Conservation (phyloP, 2,888 invertebrate genomes). For the Charanyca ferruginea region DNA sequence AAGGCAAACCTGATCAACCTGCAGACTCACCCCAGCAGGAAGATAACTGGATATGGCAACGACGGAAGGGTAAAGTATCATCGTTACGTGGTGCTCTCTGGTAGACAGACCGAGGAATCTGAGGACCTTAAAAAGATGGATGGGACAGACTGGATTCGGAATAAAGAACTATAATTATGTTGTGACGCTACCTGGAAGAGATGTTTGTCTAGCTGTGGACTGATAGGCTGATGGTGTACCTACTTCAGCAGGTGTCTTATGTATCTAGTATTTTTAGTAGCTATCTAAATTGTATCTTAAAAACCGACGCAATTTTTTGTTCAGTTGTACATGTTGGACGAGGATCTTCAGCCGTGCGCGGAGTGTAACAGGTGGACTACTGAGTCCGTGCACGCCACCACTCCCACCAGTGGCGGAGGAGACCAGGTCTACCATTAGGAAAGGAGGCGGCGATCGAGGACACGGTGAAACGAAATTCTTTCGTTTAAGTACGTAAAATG, state of each 20-base stretch:
- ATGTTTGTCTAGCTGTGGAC: neutral
- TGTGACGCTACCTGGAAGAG: too few relatives aligned
- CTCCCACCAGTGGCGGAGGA: constrained; percentile 29
- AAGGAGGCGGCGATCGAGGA: constrained; percentile 7
- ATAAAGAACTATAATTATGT: neutral
- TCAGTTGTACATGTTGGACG: constrained; percentile 80
- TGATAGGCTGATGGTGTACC: neutral
- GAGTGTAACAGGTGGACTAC: constrained; percentile 75
- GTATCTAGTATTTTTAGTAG: too few relatives aligned
- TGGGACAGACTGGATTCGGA: too few relatives aligned
- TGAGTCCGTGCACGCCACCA: neutral
- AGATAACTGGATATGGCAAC: constrained; percentile 73
- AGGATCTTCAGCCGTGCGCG: constrained; percentile 77
- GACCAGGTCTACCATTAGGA: constrained; percentile 21
- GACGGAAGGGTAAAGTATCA: constrained; percentile 77
- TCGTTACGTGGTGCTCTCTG: too few relatives aligned
- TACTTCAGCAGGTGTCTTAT: too few relatives aligned
- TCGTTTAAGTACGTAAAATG: too few relatives aligned
- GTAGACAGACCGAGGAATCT: too few relatives aligned
- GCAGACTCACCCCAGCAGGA: constrained; percentile 53
- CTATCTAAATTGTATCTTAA: too few relatives aligned
- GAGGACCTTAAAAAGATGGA: too few relatives aligned
- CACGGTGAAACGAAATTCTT: constrained; percentile 5
- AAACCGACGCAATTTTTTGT: neutral
- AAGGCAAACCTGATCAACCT: constrained; percentile 44